Evolutionary conservation across 2,113 vertebrate genomes (phyloP).

Genomic region (Otus sunia): DNA sequence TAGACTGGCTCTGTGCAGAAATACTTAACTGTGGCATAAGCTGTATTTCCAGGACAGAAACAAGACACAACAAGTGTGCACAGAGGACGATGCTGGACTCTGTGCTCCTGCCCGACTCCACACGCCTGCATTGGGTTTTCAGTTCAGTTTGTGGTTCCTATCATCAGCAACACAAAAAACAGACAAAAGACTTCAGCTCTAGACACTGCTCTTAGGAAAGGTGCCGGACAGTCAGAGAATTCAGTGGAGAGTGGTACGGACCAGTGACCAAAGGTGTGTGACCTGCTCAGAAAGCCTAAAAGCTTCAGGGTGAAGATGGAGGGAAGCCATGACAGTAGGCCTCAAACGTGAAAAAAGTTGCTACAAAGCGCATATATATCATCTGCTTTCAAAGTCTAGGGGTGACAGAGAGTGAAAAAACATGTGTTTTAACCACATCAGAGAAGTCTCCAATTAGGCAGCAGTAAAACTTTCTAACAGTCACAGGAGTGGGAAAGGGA

Average conservation of each 20-base stretch:
- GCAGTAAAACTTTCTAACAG: neutral
- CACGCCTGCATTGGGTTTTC: neutral
- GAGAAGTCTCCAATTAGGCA: neutral
- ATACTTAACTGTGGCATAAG: neutral
- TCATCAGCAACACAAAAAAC: neutral
- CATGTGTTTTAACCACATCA: neutral
- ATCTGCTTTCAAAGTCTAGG: neutral
- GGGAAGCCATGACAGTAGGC: neutral
- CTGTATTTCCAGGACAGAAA: neutral
- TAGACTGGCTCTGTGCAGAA: neutral
- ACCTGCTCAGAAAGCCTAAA: neutral
- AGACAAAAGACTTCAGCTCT: neutral
- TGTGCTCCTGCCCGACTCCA: accelerated
- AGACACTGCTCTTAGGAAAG: neutral
- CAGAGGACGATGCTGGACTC: neutral
- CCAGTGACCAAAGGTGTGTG: neutral
- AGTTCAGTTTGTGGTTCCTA: neutral
- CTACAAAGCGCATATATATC: neutral
- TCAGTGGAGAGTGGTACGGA: neutral
- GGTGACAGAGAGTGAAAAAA: neutral
- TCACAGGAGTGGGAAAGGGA: neutral
- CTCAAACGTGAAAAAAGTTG: neutral
- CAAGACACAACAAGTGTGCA: accelerated
- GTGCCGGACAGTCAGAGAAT: neutral
- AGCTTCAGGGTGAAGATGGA: neutral